These are phyloP conservation scores for Ibidorhyncha struthersii DNA, from an alignment of 2,113 vertebrate genomes.

Conservation along the genomic window DNA sequence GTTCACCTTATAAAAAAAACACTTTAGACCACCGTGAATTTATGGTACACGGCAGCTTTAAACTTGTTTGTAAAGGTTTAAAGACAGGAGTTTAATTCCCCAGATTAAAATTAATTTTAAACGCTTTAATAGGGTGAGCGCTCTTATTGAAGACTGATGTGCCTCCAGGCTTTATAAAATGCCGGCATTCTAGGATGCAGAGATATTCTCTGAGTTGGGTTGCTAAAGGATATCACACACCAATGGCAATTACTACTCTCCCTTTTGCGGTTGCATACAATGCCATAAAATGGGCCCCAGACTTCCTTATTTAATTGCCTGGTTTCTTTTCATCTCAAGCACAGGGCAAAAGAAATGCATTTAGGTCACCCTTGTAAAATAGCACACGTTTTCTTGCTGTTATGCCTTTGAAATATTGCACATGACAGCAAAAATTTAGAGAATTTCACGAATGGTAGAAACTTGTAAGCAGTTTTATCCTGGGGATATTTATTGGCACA, in stretches of 20 bases:
- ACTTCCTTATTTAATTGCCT: conserved; percentile 16
- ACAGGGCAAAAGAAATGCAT: neutral
- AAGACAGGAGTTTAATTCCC: conserved; percentile 37
- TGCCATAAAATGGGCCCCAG: conserved; percentile 8
- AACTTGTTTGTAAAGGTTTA: conserved; percentile 33
- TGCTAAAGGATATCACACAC: conserved; percentile 31
- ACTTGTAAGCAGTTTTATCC: neutral
- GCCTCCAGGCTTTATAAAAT: conserved; percentile 35
- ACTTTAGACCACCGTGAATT: neutral
- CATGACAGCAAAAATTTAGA: conserved; percentile 17
- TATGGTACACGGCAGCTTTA: conserved; percentile 11
- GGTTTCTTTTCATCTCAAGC: conserved; percentile 22
- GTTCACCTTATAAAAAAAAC: neutral
- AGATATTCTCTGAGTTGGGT: conserved; percentile 17
- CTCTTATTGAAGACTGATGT: conserved; percentile 1
- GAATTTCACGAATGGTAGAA: conserved; percentile 16
- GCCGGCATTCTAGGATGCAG: neutral
- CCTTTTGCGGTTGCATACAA: neutral
- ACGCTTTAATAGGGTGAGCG: neutral
- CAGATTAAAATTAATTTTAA: conserved; percentile 47
- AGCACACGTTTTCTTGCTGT: neutral
- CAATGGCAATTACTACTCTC: neutral
- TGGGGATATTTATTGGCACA: conserved; percentile 17
- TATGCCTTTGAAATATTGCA: conserved; percentile 34
- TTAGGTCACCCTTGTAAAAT: conserved; percentile 20